These are phyloP conservation scores for Ardeotis arabs DNA, from an alignment of 2,113 vertebrate species.

Conservation along the genomic window DNA sequence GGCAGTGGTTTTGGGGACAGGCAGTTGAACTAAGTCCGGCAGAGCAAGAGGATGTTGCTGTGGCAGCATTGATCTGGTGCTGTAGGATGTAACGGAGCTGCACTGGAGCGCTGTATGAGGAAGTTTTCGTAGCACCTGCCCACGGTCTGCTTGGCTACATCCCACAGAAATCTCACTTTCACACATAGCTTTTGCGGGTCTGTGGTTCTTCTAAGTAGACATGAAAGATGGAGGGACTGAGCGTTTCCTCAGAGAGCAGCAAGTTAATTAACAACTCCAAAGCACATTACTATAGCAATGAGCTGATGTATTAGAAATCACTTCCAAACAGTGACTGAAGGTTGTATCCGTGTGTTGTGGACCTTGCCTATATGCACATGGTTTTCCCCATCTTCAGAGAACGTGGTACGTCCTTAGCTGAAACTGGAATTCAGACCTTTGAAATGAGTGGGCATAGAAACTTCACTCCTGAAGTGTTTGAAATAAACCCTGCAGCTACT, in stretches of 20 bases:
- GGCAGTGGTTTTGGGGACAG: not conserved
- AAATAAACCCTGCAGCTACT: slow-evolving; percentile 17
- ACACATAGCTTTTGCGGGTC: not conserved
- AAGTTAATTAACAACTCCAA: slow-evolving; percentile 43
- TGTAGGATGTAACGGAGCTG: not conserved
- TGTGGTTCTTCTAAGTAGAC: not conserved
- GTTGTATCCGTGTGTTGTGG: not conserved
- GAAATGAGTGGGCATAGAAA: not conserved
- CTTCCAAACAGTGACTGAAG: not conserved
- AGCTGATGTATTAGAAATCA: not conserved
- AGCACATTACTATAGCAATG: not conserved
- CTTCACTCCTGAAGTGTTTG: not conserved
- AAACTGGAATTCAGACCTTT: not conserved
- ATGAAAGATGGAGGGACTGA: not conserved
- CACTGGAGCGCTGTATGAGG: not conserved
- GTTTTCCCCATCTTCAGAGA: not conserved
- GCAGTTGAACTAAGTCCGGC: not conserved
- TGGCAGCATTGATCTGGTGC: not conserved
- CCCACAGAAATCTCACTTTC: slow-evolving; percentile 20
- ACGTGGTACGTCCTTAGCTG: not conserved
- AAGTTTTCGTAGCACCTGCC: slow-evolving; percentile 57
- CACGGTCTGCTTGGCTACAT: not conserved
- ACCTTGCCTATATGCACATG: not conserved
- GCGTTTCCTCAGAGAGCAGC: not conserved
- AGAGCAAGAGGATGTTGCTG: not conserved